Conservation (phyloP, 1,140 invertebrate genomes). For the Ladona fulva region DNA sequence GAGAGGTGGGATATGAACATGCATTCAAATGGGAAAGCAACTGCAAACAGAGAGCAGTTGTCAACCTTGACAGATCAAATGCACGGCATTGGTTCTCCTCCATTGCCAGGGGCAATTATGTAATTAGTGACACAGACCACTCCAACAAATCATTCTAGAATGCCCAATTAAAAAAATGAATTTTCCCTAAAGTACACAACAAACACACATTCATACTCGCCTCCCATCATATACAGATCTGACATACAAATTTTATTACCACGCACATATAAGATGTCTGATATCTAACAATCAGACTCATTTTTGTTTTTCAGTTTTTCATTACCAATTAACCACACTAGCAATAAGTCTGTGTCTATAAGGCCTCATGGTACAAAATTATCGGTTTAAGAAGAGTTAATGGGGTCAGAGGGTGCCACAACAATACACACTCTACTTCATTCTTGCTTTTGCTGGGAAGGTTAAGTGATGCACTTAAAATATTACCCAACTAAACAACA, state of each 20-base stretch:
- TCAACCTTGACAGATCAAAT: neutral
- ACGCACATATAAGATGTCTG: neutral
- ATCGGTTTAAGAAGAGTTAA: neutral
- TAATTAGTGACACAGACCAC: conserved; percentile 2
- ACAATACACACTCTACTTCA: neutral
- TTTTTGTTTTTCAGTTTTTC: neutral
- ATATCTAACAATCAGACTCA: neutral
- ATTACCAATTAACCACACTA: conserved; percentile 10
- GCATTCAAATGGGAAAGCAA: neutral
- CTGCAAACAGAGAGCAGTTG: neutral
- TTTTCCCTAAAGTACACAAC: neutral
- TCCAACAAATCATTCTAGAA: conserved; percentile 6
- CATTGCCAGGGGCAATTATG: conserved; percentile 8
- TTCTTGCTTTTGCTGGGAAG: neutral
- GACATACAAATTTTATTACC: neutral
- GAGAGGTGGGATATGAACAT: conserved; percentile 8
- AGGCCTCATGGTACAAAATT: conserved; percentile 4
- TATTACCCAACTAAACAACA: neutral
- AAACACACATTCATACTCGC: neutral
- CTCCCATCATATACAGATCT: neutral
- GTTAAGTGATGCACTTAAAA: conserved; percentile 7
- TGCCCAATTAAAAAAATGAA: conserved; percentile 3
- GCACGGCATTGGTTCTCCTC: conserved; percentile 6
- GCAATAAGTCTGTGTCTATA: conserved; percentile 9
- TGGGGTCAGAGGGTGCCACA: neutral